Conservation (phyloP, 2,797 vertebrate species). For the Rhinichthys osculus region DNA sequence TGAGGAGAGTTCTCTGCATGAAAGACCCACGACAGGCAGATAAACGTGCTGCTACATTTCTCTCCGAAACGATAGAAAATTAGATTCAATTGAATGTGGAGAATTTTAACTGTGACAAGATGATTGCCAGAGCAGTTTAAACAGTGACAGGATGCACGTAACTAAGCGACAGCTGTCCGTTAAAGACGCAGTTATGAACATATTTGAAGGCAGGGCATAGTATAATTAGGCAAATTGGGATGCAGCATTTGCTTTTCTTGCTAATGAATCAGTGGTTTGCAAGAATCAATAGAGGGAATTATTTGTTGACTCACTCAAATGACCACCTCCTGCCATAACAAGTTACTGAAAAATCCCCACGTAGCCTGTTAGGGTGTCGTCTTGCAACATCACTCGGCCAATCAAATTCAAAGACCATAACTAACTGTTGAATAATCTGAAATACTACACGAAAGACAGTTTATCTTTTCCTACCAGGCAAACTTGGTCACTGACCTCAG, state of each 20-base stretch:
- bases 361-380: background rate
- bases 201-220: too few species aligned
- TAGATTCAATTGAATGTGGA: too few species aligned
- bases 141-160: too few species aligned
- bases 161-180: too few species aligned
- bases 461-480: background rate
- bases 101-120: too few species aligned
- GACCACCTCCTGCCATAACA: background rate
- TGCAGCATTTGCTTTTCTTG: background rate
- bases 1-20: too few species aligned
- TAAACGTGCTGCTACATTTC: too few species aligned
- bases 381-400: background rate
- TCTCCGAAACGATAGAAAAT: too few species aligned
- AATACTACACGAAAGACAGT: background rate
- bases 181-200: too few species aligned
- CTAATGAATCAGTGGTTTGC: background rate
- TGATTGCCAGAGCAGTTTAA: too few species aligned
- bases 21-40: too few species aligned
- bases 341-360: background rate
- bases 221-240: too few species aligned
- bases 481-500: slow-evolving; percentile 79
- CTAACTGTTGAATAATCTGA: background rate
- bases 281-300: background rate
- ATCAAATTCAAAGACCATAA: background rate
- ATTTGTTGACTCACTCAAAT: background rate